phyloP scores from a whole-genome alignment of 2,797 vertebrate species.

The Pyrocephalus nanus region DNA sequence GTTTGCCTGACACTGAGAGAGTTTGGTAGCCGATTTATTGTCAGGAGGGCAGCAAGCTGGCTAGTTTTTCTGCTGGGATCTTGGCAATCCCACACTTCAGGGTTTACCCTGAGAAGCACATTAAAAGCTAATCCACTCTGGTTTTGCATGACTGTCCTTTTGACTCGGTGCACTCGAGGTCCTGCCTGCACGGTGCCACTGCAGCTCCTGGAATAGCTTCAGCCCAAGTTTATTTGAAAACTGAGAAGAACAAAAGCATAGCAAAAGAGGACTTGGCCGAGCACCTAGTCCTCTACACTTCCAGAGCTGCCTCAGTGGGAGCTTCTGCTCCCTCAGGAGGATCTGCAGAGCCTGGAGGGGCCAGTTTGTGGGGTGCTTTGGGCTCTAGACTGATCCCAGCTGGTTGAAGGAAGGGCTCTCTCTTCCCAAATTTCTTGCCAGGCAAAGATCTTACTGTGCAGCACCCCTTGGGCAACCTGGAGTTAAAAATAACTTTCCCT shows the following conservation, averaged over 20 bases:
- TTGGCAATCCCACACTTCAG: not conserved
- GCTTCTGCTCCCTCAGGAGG: not conserved
- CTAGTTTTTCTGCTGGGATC: not conserved
- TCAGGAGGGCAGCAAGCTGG: not conserved
- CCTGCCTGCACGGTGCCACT: not conserved
- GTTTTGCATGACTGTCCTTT: not conserved
- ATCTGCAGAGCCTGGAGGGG: not conserved
- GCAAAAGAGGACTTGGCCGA: not conserved
- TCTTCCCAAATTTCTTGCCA: not conserved
- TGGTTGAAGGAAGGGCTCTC: not conserved
- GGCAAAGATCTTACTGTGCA: not conserved
- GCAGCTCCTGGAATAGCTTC: not conserved
- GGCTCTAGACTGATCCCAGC: not conserved
- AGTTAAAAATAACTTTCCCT: conserved; percentile 30
- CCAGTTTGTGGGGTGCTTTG: not conserved
- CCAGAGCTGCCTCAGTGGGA: not conserved
- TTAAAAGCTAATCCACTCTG: conserved; percentile 21
- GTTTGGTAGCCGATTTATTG: not conserved
- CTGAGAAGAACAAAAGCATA: not conserved
- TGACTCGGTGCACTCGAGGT: not conserved
- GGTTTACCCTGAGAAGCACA: not conserved
- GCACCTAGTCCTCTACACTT: not conserved
- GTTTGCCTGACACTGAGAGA: not conserved
- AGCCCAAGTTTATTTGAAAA: not conserved
- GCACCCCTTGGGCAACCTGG: conserved; percentile 3